Percentiles rank a stretch among this genome's conserved stretches.
Conservation (phyloP, 1,140 invertebrate species). For the Neodiprion fabricii region DNA sequence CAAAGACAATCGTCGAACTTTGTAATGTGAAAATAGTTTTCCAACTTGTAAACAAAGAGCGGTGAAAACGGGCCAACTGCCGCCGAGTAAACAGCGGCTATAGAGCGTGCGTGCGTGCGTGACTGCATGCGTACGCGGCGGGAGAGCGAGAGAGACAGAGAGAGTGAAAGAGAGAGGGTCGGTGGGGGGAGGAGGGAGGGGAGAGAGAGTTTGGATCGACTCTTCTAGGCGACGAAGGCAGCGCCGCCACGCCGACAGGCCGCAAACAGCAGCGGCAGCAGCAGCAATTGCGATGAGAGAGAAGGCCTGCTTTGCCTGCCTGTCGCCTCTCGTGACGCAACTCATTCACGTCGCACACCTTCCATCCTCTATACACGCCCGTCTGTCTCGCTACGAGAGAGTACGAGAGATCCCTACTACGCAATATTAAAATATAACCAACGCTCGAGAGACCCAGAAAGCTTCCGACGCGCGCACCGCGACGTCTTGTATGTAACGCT, state of each 20-base stretch:
- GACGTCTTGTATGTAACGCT: not conserved
- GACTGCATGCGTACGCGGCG: not conserved
- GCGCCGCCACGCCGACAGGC: not conserved
- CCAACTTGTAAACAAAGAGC: too few relatives aligned
- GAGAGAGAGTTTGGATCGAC: too few relatives aligned
- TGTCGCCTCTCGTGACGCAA: slow-evolving; percentile 1
- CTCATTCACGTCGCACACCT: not conserved
- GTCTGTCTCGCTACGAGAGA: not conserved
- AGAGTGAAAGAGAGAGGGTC: too few relatives aligned
- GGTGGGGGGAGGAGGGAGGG: too few relatives aligned
- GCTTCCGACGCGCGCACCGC: not conserved
- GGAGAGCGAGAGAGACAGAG: too few relatives aligned
- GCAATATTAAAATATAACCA: not conserved
- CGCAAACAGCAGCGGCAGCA: not conserved
- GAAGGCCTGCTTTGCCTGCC: not conserved
- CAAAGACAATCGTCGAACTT: too few relatives aligned
- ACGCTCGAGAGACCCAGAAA: not conserved
- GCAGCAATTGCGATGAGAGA: not conserved
- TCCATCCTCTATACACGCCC: too few relatives aligned
- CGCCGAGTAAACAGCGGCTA: too few relatives aligned
- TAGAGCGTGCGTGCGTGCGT: not conserved
- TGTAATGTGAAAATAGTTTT: too few relatives aligned
- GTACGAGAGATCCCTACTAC: not conserved
- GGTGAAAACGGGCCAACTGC: too few relatives aligned
- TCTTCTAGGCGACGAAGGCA: not conserved